These are phyloP conservation scores for Zalophus californianus DNA, from an alignment of 2,797 vertebrate species.

Conservation along the genomic window DNA sequence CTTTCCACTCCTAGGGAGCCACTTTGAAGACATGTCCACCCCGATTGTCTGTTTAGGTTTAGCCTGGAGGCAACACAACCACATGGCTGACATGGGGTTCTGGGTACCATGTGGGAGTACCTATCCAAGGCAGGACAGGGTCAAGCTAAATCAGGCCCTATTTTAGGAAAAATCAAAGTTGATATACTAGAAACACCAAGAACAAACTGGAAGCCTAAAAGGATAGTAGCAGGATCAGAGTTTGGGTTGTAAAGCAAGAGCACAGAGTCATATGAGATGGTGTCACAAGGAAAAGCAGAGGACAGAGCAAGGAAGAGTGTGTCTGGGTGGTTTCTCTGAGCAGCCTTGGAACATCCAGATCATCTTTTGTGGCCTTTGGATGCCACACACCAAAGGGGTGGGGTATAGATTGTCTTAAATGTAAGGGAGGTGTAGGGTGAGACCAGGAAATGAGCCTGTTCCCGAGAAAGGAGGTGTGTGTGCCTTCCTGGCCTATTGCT, in stretches of 20 bases:
- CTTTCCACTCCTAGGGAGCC: background rate
- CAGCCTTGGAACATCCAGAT: background rate
- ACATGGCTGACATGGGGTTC: background rate
- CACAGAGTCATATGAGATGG: background rate
- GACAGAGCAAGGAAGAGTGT: background rate
- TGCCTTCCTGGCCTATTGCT: background rate
- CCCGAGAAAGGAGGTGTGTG: background rate
- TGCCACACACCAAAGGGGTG: background rate
- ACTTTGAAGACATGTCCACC: background rate
- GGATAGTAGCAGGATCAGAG: background rate
- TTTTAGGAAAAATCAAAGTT: background rate
- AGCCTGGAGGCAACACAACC: background rate
- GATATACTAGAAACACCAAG: slow-evolving; percentile 8
- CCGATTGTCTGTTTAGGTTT: background rate
- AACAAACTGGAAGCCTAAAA: slow-evolving; percentile 19
- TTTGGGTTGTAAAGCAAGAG: background rate
- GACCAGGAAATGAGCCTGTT: background rate
- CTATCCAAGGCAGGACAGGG: background rate
- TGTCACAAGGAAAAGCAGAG: background rate
- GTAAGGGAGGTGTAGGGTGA: background rate
- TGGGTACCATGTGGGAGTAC: background rate
- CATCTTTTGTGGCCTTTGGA: background rate
- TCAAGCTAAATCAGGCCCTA: background rate
- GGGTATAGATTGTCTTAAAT: background rate
- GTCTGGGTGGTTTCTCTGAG: background rate